phyloP scores from a whole-genome alignment of 30 jellyfish, hydroid and myxozoan species.

The Clytia hemisphaerica region DNA sequence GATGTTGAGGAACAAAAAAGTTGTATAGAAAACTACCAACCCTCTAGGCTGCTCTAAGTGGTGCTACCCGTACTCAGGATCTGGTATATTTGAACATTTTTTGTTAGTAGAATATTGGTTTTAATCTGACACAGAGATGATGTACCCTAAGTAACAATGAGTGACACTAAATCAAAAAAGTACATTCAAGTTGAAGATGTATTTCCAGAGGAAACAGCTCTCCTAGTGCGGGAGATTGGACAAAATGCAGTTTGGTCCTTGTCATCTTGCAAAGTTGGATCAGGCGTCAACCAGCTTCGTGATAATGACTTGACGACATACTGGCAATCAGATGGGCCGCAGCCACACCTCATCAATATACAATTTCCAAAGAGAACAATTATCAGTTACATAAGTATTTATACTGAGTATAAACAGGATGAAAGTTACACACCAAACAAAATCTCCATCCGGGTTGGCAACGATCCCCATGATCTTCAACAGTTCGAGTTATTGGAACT shows the following conservation, averaged over 20 bases:
- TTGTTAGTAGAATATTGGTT: too few species aligned
- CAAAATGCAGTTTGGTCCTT: constrained; percentile 93
- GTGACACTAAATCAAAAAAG: too few species aligned
- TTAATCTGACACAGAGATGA: too few species aligned
- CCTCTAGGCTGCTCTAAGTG: too few species aligned
- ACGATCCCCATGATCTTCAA: constrained; percentile 82
- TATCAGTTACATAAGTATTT: constrained; percentile 74
- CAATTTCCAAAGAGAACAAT: constrained; percentile 73
- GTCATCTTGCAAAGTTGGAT: constrained; percentile 95
- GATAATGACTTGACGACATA: constrained; percentile 72
- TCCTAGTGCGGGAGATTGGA: constrained; percentile 85
- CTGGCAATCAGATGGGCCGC: constrained; percentile 99
- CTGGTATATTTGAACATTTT: too few species aligned
- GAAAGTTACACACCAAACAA: constrained; percentile 98
- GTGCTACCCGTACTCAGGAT: too few species aligned
- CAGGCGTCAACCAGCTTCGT: constrained; percentile 75
- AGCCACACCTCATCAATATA: constrained; percentile 86
- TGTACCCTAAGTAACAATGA: too few species aligned
- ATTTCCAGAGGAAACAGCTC: too few species aligned
- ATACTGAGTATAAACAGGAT: constrained; percentile 88
- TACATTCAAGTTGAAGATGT: too few species aligned
- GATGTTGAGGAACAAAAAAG: too few species aligned
- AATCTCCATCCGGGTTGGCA: constrained; percentile 86
- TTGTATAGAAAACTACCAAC: too few species aligned
- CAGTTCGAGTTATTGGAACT: constrained; percentile 77